Evolutionary conservation across 2,888 invertebrate genomes (phyloP), one percentile per base, ranked within the genome.

Genomic region (Conus canariensis): DNA sequence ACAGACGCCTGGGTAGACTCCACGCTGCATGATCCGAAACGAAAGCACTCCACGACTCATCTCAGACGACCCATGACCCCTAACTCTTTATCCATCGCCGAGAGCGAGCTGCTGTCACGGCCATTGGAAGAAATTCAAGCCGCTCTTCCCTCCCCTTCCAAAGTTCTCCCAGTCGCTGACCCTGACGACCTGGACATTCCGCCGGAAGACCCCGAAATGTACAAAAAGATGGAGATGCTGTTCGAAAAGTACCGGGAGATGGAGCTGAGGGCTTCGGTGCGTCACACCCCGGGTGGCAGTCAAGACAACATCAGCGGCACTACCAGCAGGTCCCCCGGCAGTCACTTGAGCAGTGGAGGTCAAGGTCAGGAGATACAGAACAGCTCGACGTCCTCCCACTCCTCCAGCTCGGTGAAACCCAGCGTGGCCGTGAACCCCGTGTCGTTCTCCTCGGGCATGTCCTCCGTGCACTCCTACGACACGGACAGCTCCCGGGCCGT

Each of bases 151-250:
- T 88, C 88, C 77, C 91, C 90, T 9, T 80, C 60, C 4, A 70
- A 90, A 77, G 90, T 90, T 16, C 64, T 70, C 12, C 82, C 85
- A 5, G 87, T 92, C 12, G 88, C 93, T 1, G 93, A 94, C 64
- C 85, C 93, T 0, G 93, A 93, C 16, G 90, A 91, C 59, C 89
- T 95, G 16, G 94, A 95, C 19, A 93, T 95, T 9, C 95, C 95
- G 8, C 94, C 95, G 6, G 95, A 94, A 91, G 95, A 96, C 90
- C 94, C 95, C 5, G 95, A 94, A 89, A 94, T 95, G 93, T 95
- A 94, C 89, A 91, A 93, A 19, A 93, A 94, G 85, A 96, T 96
- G 96, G 95, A 96, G 90, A 92, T 93, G 91, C 90, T 96, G 77
- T 96, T 96, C 91, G 94, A 95, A 90, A 94, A 95, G 90, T 94